Evolutionary conservation across 2,888 invertebrate genomes (phyloP).

Genomic region (Diaperis boleti): DNA sequence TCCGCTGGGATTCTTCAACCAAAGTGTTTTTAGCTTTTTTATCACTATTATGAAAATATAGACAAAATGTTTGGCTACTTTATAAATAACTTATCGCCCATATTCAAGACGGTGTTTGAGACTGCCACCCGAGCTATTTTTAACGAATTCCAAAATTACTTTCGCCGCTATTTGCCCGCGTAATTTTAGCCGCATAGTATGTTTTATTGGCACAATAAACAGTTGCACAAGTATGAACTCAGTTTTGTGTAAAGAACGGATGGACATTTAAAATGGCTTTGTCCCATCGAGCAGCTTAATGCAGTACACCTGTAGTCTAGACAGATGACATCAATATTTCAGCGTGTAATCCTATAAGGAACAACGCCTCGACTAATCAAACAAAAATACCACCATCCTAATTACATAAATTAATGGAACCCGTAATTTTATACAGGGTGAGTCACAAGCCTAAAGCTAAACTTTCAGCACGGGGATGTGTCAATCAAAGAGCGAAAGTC

Average conservation of each 20-base stretch:
- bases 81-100: too few relatives aligned
- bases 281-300: background rate
- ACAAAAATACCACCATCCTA: slow-evolving; percentile 23
- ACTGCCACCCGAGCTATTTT: too few relatives aligned
- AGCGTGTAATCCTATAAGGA: slow-evolving; percentile 12
- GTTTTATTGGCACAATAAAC: too few relatives aligned
- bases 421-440: slow-evolving; percentile 25
- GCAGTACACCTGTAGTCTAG: background rate
- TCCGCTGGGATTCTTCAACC: too few relatives aligned
- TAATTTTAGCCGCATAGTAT: too few relatives aligned
- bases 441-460: slow-evolving; percentile 28
- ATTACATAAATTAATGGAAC: slow-evolving; percentile 26
- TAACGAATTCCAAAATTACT: too few relatives aligned
- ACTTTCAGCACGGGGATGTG: slow-evolving; percentile 16
- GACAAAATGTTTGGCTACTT: too few relatives aligned
- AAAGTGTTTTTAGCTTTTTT: too few relatives aligned
- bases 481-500: slow-evolving; percentile 27
- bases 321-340: slow-evolving; percentile 5
- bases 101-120: too few relatives aligned
- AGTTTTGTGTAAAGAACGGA: background rate
- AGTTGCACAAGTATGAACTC: too few relatives aligned
- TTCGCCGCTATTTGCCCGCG: too few relatives aligned
- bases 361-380: slow-evolving; percentile 14
- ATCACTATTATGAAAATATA: too few relatives aligned
- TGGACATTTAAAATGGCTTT: slow-evolving; percentile 4